A percentile compares a stretch with the other conserved stretches of the same genome.
phyloP scores from a whole-genome alignment of 2,113 vertebrate genomes.

The Eulemur macaco region DNA sequence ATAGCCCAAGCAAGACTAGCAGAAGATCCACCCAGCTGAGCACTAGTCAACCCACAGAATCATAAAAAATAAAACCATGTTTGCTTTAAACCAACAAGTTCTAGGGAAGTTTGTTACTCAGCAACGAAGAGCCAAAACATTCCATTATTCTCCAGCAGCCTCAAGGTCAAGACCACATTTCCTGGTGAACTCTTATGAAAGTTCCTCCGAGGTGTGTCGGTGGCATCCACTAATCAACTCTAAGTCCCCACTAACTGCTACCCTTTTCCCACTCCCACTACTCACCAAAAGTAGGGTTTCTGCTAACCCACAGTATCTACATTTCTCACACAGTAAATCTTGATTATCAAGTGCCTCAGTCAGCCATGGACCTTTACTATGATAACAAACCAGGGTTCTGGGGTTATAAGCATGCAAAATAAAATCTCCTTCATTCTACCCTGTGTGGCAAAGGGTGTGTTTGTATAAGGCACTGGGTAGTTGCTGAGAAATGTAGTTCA shows the following conservation, averaged over 20 bases:
- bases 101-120: not conserved
- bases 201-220: not conserved
- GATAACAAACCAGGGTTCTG: not conserved
- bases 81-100: constrained; percentile 26
- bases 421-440: not conserved
- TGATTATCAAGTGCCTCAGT: not conserved
- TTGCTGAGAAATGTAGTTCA: constrained; percentile 10
- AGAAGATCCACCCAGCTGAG: constrained; percentile 25
- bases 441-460: not conserved
- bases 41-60: constrained; percentile 15
- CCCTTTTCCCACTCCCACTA: not conserved
- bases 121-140: not conserved
- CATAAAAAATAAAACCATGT: not conserved
- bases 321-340: not conserved
- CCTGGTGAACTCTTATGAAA: not conserved
- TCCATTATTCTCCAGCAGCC: not conserved
- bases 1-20: not conserved
- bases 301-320: not conserved
- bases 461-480: not conserved
- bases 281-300: not conserved
- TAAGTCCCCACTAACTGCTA: not conserved
- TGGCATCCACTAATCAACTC: not conserved
- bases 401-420: constrained; percentile 26
- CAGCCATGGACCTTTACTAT: not conserved
- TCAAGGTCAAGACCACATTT: constrained; percentile 22